Base-by-base conservation (phyloP, 1,140 invertebrate species). In the Listronotus oregonensis region DNA sequence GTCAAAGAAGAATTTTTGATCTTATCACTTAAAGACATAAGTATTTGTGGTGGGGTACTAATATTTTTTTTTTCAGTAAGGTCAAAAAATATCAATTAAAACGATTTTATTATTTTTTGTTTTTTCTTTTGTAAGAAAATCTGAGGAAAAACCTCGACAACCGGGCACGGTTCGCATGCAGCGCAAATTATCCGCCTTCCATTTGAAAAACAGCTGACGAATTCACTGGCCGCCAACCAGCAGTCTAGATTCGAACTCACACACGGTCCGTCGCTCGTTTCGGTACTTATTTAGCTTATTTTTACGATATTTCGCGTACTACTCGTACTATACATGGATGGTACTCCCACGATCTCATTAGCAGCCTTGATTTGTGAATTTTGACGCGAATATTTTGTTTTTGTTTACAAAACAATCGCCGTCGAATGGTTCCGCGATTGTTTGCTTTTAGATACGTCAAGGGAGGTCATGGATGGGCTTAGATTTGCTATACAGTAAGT, bases 401-500 rank as follows among this genome's bases (percentile, higher is more conserved):
- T 54, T 54, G 51, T 42, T 37, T 54, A 54, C 51, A n/a, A 9
- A 18, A 37, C 11, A 54, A 42, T 18, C 10, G 2, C 32, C 51
- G 17, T 11, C 39, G 12, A 21, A 37, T 42, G 51, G 32, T 37
- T 39, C 14, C 51, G 9, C 21, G 14, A 54, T 34, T 39, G 12
- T 54, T 54, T 18, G n/a, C 21, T 12, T 43, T 6, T 5, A 42
- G 11, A 46, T 3, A 17, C 37, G n/a, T 27, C 40, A 31, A 31
- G 17, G 47, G 12, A 51, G 59, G 59, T 52, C 59, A 61, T 61
- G 59, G 59, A 61, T 51, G 59, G 59, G 18, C 46, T 61, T 50
- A 50, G 59, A 43, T 61, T 61, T 14, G 59, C 47, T 9, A 61
- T 61, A 51, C 59, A 61, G 59, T 61, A 61, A 61, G 59, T 59